Conservation (phyloP, 2,888 invertebrate genomes). For the Campaea margaritaria region DNA sequence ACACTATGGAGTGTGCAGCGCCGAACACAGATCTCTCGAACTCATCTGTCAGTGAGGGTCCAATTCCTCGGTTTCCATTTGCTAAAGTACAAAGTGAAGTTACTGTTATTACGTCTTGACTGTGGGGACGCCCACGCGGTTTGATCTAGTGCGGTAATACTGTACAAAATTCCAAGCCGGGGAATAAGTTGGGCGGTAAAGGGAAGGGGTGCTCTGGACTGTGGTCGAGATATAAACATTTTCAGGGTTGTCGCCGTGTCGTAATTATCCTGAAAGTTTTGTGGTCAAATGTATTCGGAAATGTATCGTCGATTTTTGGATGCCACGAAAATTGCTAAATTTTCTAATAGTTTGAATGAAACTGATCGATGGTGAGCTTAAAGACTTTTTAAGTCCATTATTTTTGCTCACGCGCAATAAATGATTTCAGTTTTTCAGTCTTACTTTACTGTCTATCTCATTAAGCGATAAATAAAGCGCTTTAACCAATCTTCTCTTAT, state of each 20-base stretch:
- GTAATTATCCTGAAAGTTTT: constrained; percentile 3
- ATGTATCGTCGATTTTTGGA: no score
- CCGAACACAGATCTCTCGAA: no score
- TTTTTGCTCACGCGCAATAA: no score
- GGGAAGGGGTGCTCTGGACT: constrained; percentile 13
- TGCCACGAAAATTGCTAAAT: no score
- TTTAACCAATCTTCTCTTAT: no score
- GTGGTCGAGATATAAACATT: constrained; percentile 14
- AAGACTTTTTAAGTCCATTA: no score
- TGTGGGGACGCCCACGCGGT: constrained; percentile 42
- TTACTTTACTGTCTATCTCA: no score
- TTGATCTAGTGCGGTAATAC: constrained; percentile 34
- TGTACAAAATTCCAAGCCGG: constrained; percentile 34
- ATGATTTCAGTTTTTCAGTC: no score
- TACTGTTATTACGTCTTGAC: constrained; percentile 9
- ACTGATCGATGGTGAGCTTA: no score
- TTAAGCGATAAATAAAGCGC: no score
- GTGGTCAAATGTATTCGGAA: not conserved
- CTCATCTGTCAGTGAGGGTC: not conserved
- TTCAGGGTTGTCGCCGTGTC: not conserved
- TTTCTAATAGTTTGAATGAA: no score
- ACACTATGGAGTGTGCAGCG: no score
- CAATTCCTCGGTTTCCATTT: not conserved
- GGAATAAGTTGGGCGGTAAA: constrained; percentile 24
- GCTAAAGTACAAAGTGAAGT: constrained; percentile 1